These are phyloP conservation scores for Pogonomyrmex barbatus DNA, from an alignment of 1,140 invertebrate genomes.

Conservation along the genomic window DNA sequence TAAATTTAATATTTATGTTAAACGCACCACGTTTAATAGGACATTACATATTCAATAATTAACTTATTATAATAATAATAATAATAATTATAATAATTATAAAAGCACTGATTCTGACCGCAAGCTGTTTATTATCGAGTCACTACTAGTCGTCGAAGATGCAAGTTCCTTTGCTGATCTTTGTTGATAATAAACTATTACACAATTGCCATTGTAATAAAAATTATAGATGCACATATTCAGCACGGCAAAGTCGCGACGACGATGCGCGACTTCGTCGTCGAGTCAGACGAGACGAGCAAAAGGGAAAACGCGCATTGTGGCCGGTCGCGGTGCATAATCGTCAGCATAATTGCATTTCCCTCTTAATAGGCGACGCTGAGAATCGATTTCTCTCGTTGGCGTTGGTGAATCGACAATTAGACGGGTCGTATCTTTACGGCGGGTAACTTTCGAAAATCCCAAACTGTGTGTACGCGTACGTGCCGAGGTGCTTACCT, in stretches of 20 bases:
- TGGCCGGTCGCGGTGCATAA: conserved; percentile 56
- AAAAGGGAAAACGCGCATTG: conserved; percentile 47
- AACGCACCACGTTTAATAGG: background rate
- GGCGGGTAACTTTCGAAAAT: conserved; percentile 68
- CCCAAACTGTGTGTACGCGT: conserved; percentile 46
- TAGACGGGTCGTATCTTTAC: conserved; percentile 45
- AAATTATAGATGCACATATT: background rate
- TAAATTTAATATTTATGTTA: background rate
- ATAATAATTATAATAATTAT: too few species aligned
- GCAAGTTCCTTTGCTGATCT: background rate
- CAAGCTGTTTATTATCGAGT: background rate
- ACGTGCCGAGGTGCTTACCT: background rate
- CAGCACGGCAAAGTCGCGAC: background rate
- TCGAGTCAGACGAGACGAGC: background rate
- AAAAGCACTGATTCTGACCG: background rate
- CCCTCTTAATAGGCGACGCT: conserved; percentile 66
- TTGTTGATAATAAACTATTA: background rate
- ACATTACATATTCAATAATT: background rate
- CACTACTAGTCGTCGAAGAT: background rate
- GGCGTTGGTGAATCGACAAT: conserved; percentile 57
- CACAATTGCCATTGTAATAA: background rate
- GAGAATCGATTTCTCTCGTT: conserved; percentile 68
- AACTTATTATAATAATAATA: background rate
- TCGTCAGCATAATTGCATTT: conserved; percentile 67
- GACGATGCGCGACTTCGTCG: background rate